Evolutionary conservation across 1,140 invertebrate species (phyloP).

Genomic region (Yoshiicerus persimilis): DNA sequence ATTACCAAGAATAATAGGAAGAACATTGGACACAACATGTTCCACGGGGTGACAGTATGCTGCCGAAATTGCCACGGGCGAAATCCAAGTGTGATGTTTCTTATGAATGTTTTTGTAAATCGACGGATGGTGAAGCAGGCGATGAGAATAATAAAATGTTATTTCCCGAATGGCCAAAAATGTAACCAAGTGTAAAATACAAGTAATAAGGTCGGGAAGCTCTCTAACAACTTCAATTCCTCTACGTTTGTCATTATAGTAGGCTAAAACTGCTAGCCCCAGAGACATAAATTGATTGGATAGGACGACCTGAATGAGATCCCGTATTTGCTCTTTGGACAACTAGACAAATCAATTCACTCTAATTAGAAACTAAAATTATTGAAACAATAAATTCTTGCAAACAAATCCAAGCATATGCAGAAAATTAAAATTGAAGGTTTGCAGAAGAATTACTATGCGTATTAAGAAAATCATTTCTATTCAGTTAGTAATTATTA

Average conservation of each 20-base stretch:
- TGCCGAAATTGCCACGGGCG: conserved; percentile 68
- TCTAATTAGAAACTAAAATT: background rate
- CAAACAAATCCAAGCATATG: no score
- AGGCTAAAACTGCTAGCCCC: background rate
- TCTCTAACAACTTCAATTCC: background rate
- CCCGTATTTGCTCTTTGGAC: background rate
- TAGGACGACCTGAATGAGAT: background rate
- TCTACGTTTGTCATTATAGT: background rate
- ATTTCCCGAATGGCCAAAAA: conserved; percentile 55
- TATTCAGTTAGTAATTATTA: no score
- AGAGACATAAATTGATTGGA: background rate
- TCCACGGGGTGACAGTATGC: conserved; percentile 87
- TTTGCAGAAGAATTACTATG: no score
- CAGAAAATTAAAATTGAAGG: no score
- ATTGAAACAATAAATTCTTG: conserved; percentile 53
- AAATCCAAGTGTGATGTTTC: conserved; percentile 55
- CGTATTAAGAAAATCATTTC: no score
- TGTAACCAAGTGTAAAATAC: background rate
- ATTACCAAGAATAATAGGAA: conserved; percentile 81
- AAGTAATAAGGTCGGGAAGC: background rate
- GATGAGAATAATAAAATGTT: conserved; percentile 59
- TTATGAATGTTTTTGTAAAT: conserved; percentile 60
- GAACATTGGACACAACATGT: conserved; percentile 78
- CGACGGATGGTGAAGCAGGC: conserved; percentile 55
- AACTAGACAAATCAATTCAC: background rate